Evolutionary conservation across 1,140 invertebrate species (phyloP), one percentile per base, ranked within the genome.

Genomic region (Drosophila nebulosa): DNA sequence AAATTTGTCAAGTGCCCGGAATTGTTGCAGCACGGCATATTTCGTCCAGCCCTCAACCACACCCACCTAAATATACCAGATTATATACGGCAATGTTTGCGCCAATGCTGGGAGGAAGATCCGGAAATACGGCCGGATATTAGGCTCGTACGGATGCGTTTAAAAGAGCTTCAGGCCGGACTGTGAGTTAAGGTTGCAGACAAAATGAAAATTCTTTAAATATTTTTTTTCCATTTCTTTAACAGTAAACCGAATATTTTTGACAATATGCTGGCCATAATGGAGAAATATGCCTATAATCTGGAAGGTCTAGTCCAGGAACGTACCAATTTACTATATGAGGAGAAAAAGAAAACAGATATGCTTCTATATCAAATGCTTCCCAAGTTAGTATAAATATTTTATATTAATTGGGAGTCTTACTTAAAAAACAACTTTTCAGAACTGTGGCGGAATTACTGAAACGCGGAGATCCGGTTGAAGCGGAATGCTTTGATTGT

Each of bases 261-360:
- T 21, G 97, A 98, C 90, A 97, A 97, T 3, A 98, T 98, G 97
- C 97, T 98, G 81, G 96, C 97, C 92, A 97, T 98, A 95, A 92
- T 98, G 81, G 97, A 98, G 89, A 98, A 98, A 90, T 98, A 98
- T 92, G 97, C 97, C 12, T 97, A 97, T 90, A 98, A 98, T 93
- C 92, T 98, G 75, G 97, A 98, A 91, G 97, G 98, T 69, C 92
- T 98, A 12, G 97, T 98, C 46, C 94, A 95, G 51, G 97, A 98
- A 80, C 93, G 97, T 69, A 98, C 97, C 1, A 96, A 97, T 72
- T 96, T 97, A 86, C 91, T 98, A 24, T 97, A 98, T 80, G 95
- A 97, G 92, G 97, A 98, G 91, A 97, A 97, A 91, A 97, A 97
- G 92, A 98, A 98, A 92, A 98, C 97, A 1, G 97, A 98, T 80